Evolutionary conservation across 2,113 vertebrate species (phyloP).

Genomic region (Budorcas taxicolor): DNA sequence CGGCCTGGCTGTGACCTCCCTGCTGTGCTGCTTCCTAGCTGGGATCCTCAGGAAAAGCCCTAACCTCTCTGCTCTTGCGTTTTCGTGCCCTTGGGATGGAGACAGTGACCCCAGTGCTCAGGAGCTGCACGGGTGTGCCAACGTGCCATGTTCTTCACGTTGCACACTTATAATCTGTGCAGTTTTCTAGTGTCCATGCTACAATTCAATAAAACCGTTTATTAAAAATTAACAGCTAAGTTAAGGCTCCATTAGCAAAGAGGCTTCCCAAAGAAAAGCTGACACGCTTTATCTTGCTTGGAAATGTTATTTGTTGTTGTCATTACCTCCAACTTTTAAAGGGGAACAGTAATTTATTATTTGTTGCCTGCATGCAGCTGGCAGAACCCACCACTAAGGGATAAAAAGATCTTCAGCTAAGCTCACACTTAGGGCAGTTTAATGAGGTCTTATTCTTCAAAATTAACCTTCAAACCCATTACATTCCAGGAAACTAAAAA

Average conservation of each 20-base stretch:
- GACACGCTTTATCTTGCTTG: not conserved
- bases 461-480: conserved; percentile 36
- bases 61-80: not conserved
- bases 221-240: not conserved
- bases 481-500: conserved; percentile 40
- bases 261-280: not conserved
- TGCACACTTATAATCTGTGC: not conserved
- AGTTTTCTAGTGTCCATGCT: not conserved
- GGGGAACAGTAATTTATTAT: not conserved
- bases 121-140: fast-evolving
- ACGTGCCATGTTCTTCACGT: fast-evolving
- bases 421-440: not conserved
- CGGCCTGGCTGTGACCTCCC: not conserved
- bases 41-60: not conserved
- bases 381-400: not conserved
- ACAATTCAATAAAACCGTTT: not conserved
- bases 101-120: fast-evolving
- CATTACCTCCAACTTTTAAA: not conserved
- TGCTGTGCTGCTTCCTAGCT: not conserved
- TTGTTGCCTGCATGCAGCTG: not conserved
- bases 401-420: not conserved
- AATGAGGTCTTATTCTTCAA: not conserved
- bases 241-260: not conserved
- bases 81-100: no score
- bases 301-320: not conserved